Evolutionary conservation across 2,113 vertebrate species (phyloP), one percentile per base, ranked within the genome.

Genomic region (Cnemophilus loriae): DNA sequence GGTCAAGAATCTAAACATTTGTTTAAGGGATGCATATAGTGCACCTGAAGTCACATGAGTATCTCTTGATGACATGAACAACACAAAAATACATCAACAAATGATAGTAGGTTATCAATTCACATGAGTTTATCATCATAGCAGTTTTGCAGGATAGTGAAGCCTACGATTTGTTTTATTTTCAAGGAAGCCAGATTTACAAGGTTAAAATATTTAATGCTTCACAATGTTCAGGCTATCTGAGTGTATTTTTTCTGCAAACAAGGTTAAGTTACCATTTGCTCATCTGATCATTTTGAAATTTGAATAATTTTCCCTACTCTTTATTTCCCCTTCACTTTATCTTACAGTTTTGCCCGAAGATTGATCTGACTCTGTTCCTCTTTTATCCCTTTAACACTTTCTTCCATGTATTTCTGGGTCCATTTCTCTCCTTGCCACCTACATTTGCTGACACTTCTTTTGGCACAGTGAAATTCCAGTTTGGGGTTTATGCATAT

Each of bases 381-480:
- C 60, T 76, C 52, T 86, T 96, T 81, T 86, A 89, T 90, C n/a
- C 41, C 39, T 47, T 70, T 68, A 84, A 69, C n/a, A n/a, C 60
- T 59, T 93, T 64, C 41, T 61, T 84, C 49, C 83, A 37, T 68
- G 16, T 87, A 92, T 86, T 89, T 88, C 68, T 95, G 76, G 60
- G 85, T 68, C 49, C 69, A 18, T 93, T 96, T 95, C 56, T 93
- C 75, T 84, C 83, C 76, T 56, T 81, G 20, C 49, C 79, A 90
- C 65, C 61, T 76, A 92, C 92, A 94, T 82, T 92, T 93, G 80
- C 92, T 96, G 95, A 90, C 79, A 91, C 85, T 88, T 94, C 93
- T 96, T 96, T 96, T 94, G 95, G 82, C 76, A 75, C 68, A 89
- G 68, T 78, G 83, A 64, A 90, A 89, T 95, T 95, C 78, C 47